Base-by-base conservation (phyloP, 2,113 vertebrate species). In the Podocnemis expansa region DNA sequence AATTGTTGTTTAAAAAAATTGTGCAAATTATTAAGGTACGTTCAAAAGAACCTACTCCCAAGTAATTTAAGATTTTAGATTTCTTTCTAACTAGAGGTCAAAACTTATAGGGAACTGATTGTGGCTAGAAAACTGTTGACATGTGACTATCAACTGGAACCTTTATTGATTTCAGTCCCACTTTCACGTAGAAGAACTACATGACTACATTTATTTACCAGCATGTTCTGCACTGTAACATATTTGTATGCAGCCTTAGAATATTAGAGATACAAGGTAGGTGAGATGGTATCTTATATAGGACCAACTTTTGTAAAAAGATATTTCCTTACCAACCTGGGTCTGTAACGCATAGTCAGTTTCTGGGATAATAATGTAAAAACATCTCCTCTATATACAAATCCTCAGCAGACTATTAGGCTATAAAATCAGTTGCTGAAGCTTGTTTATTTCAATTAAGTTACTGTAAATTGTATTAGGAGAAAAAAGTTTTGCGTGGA, bases 401-500 rank as follows among this genome's bases (percentile, higher is more conserved):
- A 43, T 16, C 78, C 89, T 87, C 54, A 89, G 56, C 85, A 95
- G 31, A 24, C 24, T 52, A 38, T 38, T 84, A 25, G 22, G 60
- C 38, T n/a, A 24, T 29, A 70, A 52, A 24, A 70, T 82, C 89
- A 94, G 96, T 95, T 90, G 95, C 84, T 58, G 90, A 94, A 96
- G 94, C 81, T 88, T 94, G 91, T 90, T 96, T 92, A 95, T 89
- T 93, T 95, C 96, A 88, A 92, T 93, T 54, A 82, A 58, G 67
- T 87, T 95, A 38, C 93, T 85, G 2, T 8, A 70, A 73, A 38
- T 14, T 63, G 29, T 14, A 83, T 45, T 81, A 93, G 87, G 81
- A 84, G 82, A 41, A 67, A 85, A 63, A 38, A 84, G 90, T 79
- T 25, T 38, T 70, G 19, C 9, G 21, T 38, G 63, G 19, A n/a